Conservation (phyloP, 2,113 vertebrate genomes). For the Willisornis vidua region DNA sequence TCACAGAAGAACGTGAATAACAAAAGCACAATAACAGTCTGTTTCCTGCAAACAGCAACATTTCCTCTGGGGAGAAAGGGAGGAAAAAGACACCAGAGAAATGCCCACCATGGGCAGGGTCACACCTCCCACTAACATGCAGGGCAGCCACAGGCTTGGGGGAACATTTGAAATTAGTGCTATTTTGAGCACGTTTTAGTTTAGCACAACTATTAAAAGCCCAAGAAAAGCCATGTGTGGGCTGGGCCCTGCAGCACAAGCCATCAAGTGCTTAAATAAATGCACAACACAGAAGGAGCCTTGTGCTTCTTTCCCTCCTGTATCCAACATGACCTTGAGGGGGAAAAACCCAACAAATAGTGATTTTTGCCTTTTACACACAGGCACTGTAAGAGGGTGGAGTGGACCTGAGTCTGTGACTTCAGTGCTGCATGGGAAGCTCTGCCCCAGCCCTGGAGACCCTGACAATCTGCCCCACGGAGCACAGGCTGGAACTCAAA, state of each 20-base stretch:
- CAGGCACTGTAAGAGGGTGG: background rate
- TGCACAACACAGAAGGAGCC: background rate
- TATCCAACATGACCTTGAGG: background rate
- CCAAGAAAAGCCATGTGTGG: background rate
- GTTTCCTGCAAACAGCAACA: background rate
- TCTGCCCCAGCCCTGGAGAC: background rate
- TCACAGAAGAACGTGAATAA: background rate
- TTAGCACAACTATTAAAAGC: slow-evolving; percentile 25
- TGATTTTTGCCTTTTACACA: background rate
- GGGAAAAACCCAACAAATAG: background rate
- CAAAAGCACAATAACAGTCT: background rate
- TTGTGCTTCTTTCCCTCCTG: background rate
- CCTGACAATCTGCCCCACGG: accelerated
- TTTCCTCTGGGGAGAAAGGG: background rate
- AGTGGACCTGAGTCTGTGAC: background rate
- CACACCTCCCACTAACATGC: background rate
- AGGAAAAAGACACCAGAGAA: background rate
- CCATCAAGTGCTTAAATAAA: background rate
- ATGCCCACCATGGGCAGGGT: background rate
- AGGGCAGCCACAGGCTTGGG: background rate
- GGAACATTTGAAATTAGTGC: background rate
- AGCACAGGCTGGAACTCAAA: background rate
- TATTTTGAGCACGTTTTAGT: background rate
- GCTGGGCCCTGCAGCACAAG: background rate
- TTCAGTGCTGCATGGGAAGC: background rate